Conservation (phyloP, 92 coral and sea anemone species). For the Actinernus sp. region DNA sequence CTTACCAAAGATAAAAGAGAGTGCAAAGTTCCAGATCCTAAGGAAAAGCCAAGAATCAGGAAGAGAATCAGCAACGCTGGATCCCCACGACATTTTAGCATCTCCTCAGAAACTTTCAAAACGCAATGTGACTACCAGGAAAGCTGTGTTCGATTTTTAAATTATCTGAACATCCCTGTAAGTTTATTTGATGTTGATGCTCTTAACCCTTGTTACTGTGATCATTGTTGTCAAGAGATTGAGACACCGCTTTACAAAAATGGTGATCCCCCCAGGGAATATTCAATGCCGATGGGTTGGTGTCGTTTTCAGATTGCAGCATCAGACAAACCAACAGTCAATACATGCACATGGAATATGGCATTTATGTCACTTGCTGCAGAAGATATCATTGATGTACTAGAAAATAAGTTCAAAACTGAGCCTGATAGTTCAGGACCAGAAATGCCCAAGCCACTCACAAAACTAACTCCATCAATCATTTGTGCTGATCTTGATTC, state of each 20-base stretch:
- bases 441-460: conserved; percentile 79
- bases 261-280: conserved; percentile 91
- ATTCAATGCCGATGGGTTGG: conserved; percentile 98
- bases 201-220: conserved; percentile 96
- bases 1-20: conserved; percentile 79
- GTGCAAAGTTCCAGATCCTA: conserved; percentile 40
- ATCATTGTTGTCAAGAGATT: conserved; percentile 91
- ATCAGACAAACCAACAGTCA: conserved; percentile 35
- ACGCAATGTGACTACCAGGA: conserved; percentile 89
- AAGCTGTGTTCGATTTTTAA: conserved; percentile 82
- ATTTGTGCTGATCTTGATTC: conserved; percentile 98
- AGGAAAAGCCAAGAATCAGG: conserved; percentile 62
- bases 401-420: conserved; percentile 56
- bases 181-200: conserved; percentile 79
- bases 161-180: conserved; percentile 68
- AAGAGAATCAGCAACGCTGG: conserved; percentile 54
- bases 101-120: conserved; percentile 72
- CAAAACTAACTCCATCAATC: conserved; percentile 95
- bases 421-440: conserved; percentile 44
- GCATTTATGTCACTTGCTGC: conserved; percentile 87
- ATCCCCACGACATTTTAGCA: conserved; percentile 50
- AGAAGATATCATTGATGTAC: conserved; percentile 48
- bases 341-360: conserved; percentile 79
- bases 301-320: conserved; percentile 83
- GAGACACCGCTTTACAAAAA: conserved; percentile 94